Conservation (phyloP, 2,888 invertebrate genomes). For the Marasmarcha lunaedactyla region DNA sequence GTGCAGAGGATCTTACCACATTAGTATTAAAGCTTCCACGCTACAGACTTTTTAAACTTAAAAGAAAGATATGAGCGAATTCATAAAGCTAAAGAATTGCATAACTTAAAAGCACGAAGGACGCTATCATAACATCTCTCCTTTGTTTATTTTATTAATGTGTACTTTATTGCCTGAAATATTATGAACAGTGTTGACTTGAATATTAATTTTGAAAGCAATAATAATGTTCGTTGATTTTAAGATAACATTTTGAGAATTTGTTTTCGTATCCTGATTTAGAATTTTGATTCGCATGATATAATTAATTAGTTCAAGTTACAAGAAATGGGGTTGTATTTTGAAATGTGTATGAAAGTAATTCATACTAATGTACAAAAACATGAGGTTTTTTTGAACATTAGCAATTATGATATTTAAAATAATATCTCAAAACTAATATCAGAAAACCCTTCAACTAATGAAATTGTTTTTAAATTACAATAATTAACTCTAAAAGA, state of each 20-base stretch:
- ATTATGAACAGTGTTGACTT: slow-evolving; percentile 25
- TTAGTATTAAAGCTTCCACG: slow-evolving; percentile 34
- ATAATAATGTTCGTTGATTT: slow-evolving; percentile 15
- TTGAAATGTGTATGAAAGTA: no score
- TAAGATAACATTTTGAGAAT: no score
- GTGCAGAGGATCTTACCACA: slow-evolving; percentile 30
- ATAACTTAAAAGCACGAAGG: slow-evolving; percentile 21
- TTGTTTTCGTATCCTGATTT: no score
- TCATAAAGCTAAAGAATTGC: slow-evolving; percentile 27
- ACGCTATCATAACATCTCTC: slow-evolving; percentile 30
- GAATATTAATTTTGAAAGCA: slow-evolving; percentile 36
- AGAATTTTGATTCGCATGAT: no score
- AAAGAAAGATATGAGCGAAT: slow-evolving; percentile 28
- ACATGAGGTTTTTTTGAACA: no score
- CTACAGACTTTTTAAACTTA: slow-evolving; percentile 39
- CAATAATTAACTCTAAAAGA: no score
- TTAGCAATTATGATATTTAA: no score
- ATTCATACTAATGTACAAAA: no score
- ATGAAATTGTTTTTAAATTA: no score
- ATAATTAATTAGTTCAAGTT: not conserved
- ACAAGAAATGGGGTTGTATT: no score
- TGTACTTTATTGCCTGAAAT: slow-evolving; percentile 15
- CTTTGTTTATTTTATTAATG: slow-evolving; percentile 34
- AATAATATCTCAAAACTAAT: no score
- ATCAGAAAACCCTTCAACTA: no score